These are phyloP conservation scores for Drosophila ercepeae DNA, from an alignment of 1,140 invertebrate species.

Conservation along the genomic window DNA sequence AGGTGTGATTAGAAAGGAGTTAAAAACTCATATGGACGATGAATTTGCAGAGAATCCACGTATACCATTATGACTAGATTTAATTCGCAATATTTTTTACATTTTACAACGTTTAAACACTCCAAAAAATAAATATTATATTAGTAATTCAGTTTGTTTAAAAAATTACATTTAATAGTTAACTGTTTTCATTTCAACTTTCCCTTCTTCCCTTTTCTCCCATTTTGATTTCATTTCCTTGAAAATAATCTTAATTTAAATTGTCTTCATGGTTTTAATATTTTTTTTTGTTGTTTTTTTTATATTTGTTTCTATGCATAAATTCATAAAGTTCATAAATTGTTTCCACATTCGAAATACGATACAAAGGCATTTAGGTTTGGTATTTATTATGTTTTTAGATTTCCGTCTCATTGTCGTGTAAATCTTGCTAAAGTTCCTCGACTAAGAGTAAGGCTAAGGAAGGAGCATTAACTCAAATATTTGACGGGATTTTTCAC, in stretches of 20 bases:
- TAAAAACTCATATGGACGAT: constrained; percentile 35
- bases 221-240: constrained; percentile 72
- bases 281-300: constrained; percentile 21
- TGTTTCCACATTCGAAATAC: constrained; percentile 73
- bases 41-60: constrained; percentile 40
- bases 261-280: constrained; percentile 35
- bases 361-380: constrained; percentile 80
- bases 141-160: constrained; percentile 70
- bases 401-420: constrained; percentile 33
- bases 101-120: constrained; percentile 79
- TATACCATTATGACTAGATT: constrained; percentile 52
- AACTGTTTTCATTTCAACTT: constrained; percentile 75
- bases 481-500: constrained; percentile 29
- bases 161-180: constrained; percentile 81
- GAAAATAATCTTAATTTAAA: constrained; percentile 70
- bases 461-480: constrained; percentile 27
- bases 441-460: constrained; percentile 49
- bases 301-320: constrained; percentile 57
- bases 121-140: constrained; percentile 80
- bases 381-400: constrained; percentile 37
- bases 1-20: constrained; percentile 40
- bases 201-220: constrained; percentile 27
- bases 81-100: constrained; percentile 48
- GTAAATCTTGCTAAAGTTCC: constrained; percentile 47
- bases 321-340: constrained; percentile 74